phyloP scores from a whole-genome alignment of 2,797 vertebrate genomes.

The Myripristis jacobus region DNA sequence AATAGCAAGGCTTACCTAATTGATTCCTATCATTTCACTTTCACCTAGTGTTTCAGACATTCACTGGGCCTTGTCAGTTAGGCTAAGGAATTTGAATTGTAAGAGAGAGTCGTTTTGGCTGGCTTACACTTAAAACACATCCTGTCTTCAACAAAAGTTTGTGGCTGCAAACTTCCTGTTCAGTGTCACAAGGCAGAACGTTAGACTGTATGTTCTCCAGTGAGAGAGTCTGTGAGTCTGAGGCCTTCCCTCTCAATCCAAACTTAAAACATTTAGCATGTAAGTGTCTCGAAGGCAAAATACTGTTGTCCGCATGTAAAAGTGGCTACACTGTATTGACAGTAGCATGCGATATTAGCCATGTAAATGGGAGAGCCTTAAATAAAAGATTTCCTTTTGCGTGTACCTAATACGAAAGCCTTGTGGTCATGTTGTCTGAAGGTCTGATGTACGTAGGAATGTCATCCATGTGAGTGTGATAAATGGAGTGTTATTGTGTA shows the following conservation, averaged over 20 bases:
- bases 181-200: conserved; percentile 10
- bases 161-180: conserved; percentile 25
- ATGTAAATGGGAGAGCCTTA: not conserved
- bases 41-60: not conserved
- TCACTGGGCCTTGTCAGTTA: not conserved
- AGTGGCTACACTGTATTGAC: conserved; percentile 14
- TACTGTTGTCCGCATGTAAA: not conserved
- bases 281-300: not conserved
- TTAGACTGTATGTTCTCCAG: not conserved
- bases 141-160: conserved; percentile 26
- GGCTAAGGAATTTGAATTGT: not conserved
- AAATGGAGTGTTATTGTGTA: conserved; percentile 40
- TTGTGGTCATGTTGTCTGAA: conserved; percentile 8
- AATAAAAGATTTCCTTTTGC: conserved; percentile 18
- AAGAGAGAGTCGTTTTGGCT: conserved; percentile 1
- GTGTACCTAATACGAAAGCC: conserved; percentile 42
- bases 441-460: conserved; percentile 2
- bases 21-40: not conserved
- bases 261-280: not conserved
- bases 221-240: not conserved
- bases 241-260: not conserved
- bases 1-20: not conserved
- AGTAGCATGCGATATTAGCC: conserved; percentile 17
- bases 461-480: conserved; percentile 25
- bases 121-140: conserved; percentile 2